Conservation (phyloP, 2,888 invertebrate species). For the Nebria brevicollis region DNA sequence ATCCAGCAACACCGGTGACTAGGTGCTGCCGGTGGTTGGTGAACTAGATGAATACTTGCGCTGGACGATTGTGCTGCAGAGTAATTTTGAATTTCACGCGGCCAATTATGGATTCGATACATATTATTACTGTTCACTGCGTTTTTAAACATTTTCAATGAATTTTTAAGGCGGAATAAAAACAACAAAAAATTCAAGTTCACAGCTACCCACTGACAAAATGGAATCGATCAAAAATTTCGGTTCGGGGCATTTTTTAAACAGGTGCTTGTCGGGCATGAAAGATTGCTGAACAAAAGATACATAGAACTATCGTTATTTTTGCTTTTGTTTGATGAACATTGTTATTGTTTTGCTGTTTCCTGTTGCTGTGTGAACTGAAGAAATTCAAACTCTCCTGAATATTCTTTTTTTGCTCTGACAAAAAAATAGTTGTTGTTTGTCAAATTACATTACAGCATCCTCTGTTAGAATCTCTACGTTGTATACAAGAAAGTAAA, state of each 20-base stretch:
- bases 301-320: slow-evolving; percentile 18
- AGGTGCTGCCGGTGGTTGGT: neutral
- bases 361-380: slow-evolving; percentile 33
- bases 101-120: slow-evolving; percentile 62
- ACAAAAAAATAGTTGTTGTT: too few species aligned
- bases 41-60: slow-evolving; percentile 22
- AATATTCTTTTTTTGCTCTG: neutral
- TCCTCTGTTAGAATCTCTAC: too few species aligned
- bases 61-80: slow-evolving; percentile 54
- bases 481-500: too few species aligned
- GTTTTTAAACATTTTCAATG: slow-evolving; percentile 38
- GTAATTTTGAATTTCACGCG: slow-evolving; percentile 64
- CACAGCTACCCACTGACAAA: neutral
- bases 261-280: slow-evolving; percentile 26
- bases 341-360: slow-evolving; percentile 33
- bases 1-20: slow-evolving; percentile 51
- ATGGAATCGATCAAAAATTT: slow-evolving; percentile 35
- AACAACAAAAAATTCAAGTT: neutral
- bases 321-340: slow-evolving; percentile 30
- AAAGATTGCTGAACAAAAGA: slow-evolving; percentile 24
- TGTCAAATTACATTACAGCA: too few species aligned
- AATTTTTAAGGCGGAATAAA: slow-evolving; percentile 22
- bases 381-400: neutral
- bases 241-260: slow-evolving; percentile 20
- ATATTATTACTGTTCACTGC: slow-evolving; percentile 54